phyloP scores from a whole-genome alignment of 1,140 invertebrate genomes.

The Teleogryllus occipitalis region DNA sequence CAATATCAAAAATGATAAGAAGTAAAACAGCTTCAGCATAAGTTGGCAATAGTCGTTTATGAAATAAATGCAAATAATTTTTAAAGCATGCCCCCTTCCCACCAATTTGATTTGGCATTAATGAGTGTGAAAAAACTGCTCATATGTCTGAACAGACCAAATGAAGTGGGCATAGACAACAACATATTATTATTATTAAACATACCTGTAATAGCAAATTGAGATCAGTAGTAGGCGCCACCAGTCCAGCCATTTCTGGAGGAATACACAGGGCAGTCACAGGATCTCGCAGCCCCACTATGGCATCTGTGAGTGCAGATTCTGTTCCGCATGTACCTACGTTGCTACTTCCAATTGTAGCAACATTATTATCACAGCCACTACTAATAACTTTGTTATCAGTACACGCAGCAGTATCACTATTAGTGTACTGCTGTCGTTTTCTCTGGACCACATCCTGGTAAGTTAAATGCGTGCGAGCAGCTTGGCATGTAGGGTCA shows the following conservation, averaged over 20 bases:
- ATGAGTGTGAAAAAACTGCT: neutral
- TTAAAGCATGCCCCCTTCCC: neutral
- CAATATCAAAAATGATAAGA: neutral
- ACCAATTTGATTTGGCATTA: neutral
- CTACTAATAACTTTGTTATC: neutral
- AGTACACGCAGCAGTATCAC: too few relatives aligned
- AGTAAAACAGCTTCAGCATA: neutral
- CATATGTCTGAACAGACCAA: neutral
- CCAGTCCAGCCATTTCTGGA: neutral
- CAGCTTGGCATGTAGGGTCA: neutral
- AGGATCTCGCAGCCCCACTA: neutral
- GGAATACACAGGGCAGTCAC: neutral
- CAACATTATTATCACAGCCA: neutral
- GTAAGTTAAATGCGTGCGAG: neutral
- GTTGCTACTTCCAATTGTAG: neutral
- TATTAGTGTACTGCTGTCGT: neutral
- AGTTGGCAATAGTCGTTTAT: neutral
- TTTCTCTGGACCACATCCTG: neutral
- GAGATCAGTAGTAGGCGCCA: neutral
- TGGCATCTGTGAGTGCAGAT: neutral
- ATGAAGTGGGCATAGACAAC: neutral
- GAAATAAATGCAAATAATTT: neutral
- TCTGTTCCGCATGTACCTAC: neutral
- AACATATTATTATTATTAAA: neutral
- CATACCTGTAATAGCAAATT: neutral